Percentiles rank a stretch among this genome's conserved stretches.
phyloP scores from a whole-genome alignment of 2,888 invertebrate species.

The Pyrrhia umbra region DNA sequence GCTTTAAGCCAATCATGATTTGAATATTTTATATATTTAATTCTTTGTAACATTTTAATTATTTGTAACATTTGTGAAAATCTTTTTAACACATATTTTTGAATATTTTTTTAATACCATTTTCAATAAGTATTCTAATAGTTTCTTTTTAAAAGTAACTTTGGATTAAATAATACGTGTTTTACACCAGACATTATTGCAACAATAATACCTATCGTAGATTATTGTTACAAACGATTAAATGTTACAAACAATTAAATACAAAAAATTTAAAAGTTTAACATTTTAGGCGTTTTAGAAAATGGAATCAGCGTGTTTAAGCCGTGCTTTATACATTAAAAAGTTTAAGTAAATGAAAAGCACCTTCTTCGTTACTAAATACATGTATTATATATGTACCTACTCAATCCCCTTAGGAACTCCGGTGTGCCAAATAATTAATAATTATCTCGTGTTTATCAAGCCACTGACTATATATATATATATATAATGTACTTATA shows the following conservation, averaged over 20 bases:
- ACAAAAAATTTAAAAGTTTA: neutral
- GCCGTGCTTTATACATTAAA: slow-evolving; percentile 48
- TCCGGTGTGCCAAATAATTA: slow-evolving; percentile 70
- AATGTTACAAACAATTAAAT: slow-evolving; percentile 25
- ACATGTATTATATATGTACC: slow-evolving; percentile 16
- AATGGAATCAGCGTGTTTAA: slow-evolving; percentile 34
- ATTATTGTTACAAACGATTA: neutral
- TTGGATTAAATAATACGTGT: too few relatives aligned
- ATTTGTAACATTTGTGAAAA: neutral
- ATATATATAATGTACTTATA: slow-evolving; percentile 26
- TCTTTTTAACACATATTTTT: too few relatives aligned
- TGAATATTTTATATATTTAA: neutral
- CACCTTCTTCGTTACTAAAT: slow-evolving; percentile 49
- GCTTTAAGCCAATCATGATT: slow-evolving; percentile 39
- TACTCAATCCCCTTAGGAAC: slow-evolving; percentile 78
- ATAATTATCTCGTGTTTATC: slow-evolving; percentile 6
- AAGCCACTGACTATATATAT: slow-evolving; percentile 29
- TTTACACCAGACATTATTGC: neutral
- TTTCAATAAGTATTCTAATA: too few relatives aligned
- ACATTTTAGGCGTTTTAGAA: slow-evolving; percentile 20
- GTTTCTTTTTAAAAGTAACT: too few relatives aligned
- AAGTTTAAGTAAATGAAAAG: slow-evolving; percentile 44
- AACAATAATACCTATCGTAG: neutral
- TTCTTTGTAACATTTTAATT: slow-evolving; percentile 25
- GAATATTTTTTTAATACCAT: too few relatives aligned